These are phyloP conservation scores for Porites cylindrica DNA, from an alignment of 92 coral and sea anemone genomes.

Conservation along the genomic window DNA sequence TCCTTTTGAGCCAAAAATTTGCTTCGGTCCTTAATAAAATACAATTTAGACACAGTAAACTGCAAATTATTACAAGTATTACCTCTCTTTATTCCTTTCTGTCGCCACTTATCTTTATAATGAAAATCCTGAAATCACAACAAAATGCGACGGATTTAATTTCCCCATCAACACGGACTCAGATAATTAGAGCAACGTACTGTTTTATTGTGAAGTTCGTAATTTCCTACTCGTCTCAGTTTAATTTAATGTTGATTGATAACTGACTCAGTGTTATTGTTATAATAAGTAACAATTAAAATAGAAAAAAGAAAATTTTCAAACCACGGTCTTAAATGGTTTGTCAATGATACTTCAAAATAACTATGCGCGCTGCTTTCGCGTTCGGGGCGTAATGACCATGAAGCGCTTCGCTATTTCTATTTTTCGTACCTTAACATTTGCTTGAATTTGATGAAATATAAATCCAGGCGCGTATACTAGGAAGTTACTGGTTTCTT, in stretches of 20 bases:
- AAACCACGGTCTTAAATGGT: too few relatives aligned
- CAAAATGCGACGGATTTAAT: not conserved
- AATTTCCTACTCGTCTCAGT: too few relatives aligned
- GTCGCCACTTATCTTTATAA: not conserved
- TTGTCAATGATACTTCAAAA: not conserved
- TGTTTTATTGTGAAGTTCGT: too few relatives aligned
- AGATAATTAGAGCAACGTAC: too few relatives aligned
- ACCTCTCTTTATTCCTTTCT: not conserved
- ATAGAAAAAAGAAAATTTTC: too few relatives aligned
- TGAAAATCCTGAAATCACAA: not conserved
- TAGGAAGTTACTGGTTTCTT: not conserved
- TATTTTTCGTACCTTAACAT: not conserved
- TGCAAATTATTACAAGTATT: too few relatives aligned
- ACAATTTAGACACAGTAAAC: too few relatives aligned
- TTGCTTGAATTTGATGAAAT: constrained; percentile 2
- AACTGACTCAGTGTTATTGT: too few relatives aligned
- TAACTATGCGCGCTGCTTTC: not conserved
- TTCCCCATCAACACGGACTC: not conserved
- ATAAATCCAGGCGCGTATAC: not conserved
- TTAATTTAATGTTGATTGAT: too few relatives aligned
- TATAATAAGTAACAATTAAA: too few relatives aligned
- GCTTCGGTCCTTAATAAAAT: too few relatives aligned
- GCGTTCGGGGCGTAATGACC: not conserved
- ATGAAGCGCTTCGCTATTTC: not conserved
- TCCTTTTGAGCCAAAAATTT: too few relatives aligned